phyloP scores from a whole-genome alignment of 2,888 invertebrate genomes.

The Nephrotoma appendiculata region DNA sequence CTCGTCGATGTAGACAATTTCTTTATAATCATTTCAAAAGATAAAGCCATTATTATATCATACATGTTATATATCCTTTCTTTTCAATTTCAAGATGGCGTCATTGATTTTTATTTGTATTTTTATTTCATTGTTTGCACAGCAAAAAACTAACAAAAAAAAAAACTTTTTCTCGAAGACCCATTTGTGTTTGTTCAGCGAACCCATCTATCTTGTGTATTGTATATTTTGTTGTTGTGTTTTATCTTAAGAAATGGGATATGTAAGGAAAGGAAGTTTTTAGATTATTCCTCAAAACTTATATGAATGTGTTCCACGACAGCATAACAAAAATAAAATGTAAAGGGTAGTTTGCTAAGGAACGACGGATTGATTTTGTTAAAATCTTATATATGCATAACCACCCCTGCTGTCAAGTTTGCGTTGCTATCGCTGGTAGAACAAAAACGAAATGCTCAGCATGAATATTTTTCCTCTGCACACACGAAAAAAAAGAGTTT shows the following conservation, averaged over 20 bases:
- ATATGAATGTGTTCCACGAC: not conserved
- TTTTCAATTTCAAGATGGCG: slow-evolving; percentile 4
- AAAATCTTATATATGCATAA: not conserved
- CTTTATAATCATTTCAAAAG: not conserved
- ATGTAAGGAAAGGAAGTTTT: not conserved
- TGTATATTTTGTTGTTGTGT: not conserved
- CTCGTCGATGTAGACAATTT: not conserved
- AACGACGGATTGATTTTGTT: not conserved
- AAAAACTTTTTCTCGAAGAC: not conserved
- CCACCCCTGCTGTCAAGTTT: not conserved
- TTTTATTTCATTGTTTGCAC: slow-evolving; percentile 1
- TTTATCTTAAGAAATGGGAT: not conserved
- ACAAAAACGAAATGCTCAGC: not conserved
- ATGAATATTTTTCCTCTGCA: not conserved
- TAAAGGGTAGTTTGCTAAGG: not conserved
- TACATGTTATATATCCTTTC: not conserved
- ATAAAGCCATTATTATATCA: slow-evolving; percentile 1
- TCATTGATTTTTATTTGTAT: not conserved
- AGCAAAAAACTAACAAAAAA: not conserved
- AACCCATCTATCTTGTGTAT: slow-evolving; percentile 4
- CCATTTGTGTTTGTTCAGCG: slow-evolving; percentile 5
- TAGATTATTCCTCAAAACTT: not conserved
- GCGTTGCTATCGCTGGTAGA: not conserved
- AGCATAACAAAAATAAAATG: not conserved
- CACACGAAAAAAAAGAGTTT: not conserved